Evolutionary conservation across 2,113 vertebrate genomes (phyloP).

Genomic region (Podarcis cretensis): DNA sequence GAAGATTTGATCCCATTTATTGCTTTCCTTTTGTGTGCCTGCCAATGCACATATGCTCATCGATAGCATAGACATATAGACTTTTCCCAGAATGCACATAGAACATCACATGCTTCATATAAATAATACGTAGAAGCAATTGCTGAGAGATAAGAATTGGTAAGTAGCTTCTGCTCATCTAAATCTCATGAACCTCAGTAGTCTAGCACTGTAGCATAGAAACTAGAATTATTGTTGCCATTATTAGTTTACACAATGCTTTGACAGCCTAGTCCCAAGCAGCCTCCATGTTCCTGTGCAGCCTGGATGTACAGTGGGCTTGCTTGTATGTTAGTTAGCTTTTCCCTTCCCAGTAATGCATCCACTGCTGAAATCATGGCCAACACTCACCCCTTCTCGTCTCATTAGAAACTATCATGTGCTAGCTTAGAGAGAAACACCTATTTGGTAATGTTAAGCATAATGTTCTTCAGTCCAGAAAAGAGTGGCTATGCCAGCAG

Average conservation of each 20-base stretch:
- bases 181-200: no score
- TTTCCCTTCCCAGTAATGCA: background rate
- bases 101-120: background rate
- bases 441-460: conserved; percentile 34
- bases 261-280: background rate
- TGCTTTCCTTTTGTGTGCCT: background rate
- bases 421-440: background rate
- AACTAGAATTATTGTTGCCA: background rate
- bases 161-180: no score
- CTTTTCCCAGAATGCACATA: background rate
- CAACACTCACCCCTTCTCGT: background rate
- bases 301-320: background rate
- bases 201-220: no score
- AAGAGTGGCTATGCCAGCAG: background rate
- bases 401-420: background rate
- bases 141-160: no score
- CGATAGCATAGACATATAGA: background rate
- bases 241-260: background rate
- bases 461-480: background rate
- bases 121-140: background rate
- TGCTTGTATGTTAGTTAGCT: background rate
- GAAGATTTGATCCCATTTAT: background rate
- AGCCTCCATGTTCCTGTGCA: background rate
- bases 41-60: background rate
- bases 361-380: background rate